phyloP scores from a whole-genome alignment of 2,113 vertebrate species.

The Pipa parva region DNA sequence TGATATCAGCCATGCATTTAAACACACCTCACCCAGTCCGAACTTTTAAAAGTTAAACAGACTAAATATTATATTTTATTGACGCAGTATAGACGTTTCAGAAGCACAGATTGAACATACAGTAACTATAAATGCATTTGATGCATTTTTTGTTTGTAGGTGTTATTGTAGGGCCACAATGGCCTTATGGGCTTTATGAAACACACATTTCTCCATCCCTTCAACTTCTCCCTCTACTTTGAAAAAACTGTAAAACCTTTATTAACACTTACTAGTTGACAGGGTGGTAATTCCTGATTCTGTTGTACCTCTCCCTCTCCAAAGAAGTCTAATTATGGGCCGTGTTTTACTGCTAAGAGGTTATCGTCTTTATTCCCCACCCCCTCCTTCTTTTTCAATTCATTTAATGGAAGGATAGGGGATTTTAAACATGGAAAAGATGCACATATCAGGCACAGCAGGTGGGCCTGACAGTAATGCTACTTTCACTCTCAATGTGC shows the following conservation, averaged over 20 bases:
- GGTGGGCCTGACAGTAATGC: slow-evolving; percentile 35
- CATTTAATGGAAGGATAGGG: slow-evolving; percentile 64
- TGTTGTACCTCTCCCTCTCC: slow-evolving; percentile 78
- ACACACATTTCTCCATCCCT: background rate
- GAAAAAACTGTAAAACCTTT: slow-evolving; percentile 70
- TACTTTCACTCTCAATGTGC: too few species aligned
- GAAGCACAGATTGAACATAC: too few species aligned
- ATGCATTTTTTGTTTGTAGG: too few species aligned
- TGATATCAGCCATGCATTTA: too few species aligned
- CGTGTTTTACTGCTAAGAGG: slow-evolving; percentile 88
- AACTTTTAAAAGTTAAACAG: too few species aligned
- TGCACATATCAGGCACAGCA: slow-evolving; percentile 67
- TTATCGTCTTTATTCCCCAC: slow-evolving; percentile 71
- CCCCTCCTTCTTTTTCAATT: slow-evolving; percentile 80
- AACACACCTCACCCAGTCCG: too few species aligned
- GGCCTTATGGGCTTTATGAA: background rate
- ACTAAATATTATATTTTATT: too few species aligned
- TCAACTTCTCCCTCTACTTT: slow-evolving; percentile 63
- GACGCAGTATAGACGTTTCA: too few species aligned
- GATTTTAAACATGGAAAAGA: slow-evolving; percentile 75
- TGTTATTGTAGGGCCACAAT: too few species aligned
- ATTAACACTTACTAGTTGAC: slow-evolving; percentile 75
- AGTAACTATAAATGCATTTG: too few species aligned
- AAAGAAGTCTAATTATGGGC: slow-evolving; percentile 92
- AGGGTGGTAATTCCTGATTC: slow-evolving; percentile 75